phyloP scores from a whole-genome alignment of 2,113 vertebrate genomes.

The Oenanthe oenanthe region DNA sequence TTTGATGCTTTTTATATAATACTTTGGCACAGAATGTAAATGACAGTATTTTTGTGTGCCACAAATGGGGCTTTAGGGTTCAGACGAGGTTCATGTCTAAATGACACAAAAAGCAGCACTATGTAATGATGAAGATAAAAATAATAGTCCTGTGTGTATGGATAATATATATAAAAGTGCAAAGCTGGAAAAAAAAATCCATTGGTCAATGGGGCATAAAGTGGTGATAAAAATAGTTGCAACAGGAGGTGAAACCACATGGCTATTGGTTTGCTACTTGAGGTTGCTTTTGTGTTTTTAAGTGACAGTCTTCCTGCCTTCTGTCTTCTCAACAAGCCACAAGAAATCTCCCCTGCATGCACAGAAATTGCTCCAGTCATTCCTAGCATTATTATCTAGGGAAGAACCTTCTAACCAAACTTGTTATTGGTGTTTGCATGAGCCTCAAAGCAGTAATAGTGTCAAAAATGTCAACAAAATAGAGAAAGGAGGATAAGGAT shows the following conservation, averaged over 20 bases:
- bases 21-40: constrained; percentile 79
- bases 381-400: neutral
- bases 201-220: constrained; percentile 73
- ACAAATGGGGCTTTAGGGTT: constrained; percentile 74
- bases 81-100: constrained; percentile 75
- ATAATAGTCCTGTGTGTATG: constrained; percentile 23
- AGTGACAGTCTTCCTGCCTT: neutral
- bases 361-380: neutral
- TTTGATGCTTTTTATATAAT: constrained; percentile 79
- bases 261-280: constrained; percentile 1
- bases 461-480: neutral
- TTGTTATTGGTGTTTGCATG: neutral
- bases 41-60: constrained; percentile 72
- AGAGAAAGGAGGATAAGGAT: neutral
- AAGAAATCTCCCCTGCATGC: neutral
- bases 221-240: constrained; percentile 65
- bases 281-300: neutral
- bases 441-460: neutral
- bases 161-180: constrained; percentile 62
- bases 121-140: constrained; percentile 73
- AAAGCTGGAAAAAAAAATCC: constrained; percentile 64
- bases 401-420: neutral
- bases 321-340: neutral
- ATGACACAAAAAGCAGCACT: constrained; percentile 61
- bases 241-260: constrained; percentile 64